Percentiles rank a stretch among this genome's conserved stretches.
Evolutionary conservation across 2,797 vertebrate species (phyloP).

Genomic region (Microctenopoma stevenorrisi): DNA sequence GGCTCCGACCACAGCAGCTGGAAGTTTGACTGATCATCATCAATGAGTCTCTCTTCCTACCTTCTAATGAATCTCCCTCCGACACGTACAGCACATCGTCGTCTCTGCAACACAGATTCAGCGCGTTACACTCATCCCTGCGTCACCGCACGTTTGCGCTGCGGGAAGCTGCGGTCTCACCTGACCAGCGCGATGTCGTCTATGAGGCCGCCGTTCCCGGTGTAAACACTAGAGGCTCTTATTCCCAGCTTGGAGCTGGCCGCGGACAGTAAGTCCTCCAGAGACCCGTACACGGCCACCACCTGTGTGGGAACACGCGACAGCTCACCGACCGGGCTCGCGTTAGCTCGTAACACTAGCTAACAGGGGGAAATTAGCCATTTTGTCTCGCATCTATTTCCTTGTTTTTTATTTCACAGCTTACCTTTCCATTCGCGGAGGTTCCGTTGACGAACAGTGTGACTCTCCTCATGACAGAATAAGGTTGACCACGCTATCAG

Average conservation of each 20-base stretch:
- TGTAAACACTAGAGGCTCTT: slow-evolving; percentile 89
- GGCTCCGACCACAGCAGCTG: no score
- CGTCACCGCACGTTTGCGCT: no score
- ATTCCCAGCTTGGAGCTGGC: slow-evolving; percentile 91
- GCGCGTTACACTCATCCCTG: no score
- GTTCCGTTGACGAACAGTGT: slow-evolving; percentile 92
- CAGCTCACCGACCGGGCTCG: neutral
- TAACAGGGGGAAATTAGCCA: neutral
- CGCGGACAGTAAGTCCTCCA: slow-evolving; percentile 89
- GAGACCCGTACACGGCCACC: slow-evolving; percentile 88
- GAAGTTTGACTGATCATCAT: no score
- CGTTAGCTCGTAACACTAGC: neutral
- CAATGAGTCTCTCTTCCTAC: slow-evolving; percentile 69
- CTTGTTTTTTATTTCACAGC: neutral
- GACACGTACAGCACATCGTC: slow-evolving; percentile 92
- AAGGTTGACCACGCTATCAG: neutral
- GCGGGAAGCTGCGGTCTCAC: slow-evolving; percentile 58
- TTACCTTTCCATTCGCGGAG: slow-evolving; percentile 87
- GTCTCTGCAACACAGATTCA: slow-evolving; percentile 78
- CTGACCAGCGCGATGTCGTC: slow-evolving; percentile 91
- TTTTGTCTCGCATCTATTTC: slow-evolving; percentile 7
- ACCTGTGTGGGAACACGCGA: slow-evolving; percentile 77
- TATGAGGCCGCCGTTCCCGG: slow-evolving; percentile 91
- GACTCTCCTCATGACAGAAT: slow-evolving; percentile 84
- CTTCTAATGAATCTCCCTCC: slow-evolving; percentile 88